phyloP scores from a whole-genome alignment of 2,888 invertebrate species.

The Microchrysa polita region DNA sequence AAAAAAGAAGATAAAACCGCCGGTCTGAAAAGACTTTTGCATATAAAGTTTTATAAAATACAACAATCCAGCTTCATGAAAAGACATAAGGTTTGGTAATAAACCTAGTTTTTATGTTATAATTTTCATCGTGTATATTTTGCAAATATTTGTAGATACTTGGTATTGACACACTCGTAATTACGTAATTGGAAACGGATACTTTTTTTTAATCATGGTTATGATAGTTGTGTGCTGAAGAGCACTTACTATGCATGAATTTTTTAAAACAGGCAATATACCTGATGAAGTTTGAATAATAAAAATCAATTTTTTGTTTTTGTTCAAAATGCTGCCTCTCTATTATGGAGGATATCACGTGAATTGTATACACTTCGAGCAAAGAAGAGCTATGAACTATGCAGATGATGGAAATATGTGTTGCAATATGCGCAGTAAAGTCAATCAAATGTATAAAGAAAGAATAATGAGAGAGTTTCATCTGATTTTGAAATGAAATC shows the following conservation, averaged over 20 bases:
- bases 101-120: too few relatives aligned
- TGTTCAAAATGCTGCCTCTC: neutral
- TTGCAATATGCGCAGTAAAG: neutral
- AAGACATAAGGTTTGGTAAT: too few relatives aligned
- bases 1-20: too few relatives aligned
- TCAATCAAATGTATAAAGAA: neutral
- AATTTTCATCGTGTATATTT: too few relatives aligned
- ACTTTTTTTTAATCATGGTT: conserved; percentile 26
- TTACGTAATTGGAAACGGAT: conserved; percentile 24
- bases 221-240: neutral
- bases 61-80: too few relatives aligned
- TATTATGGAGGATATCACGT: neutral
- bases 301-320: conserved; percentile 21
- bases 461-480: too few relatives aligned
- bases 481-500: too few relatives aligned
- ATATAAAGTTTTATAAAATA: too few relatives aligned
- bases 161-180: conserved; percentile 11
- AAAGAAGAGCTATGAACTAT: neutral
- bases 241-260: too few relatives aligned
- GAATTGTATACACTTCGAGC: neutral
- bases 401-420: too few relatives aligned
- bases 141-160: too few relatives aligned
- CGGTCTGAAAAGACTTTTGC: too few relatives aligned
- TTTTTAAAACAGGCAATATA: conserved; percentile 7
- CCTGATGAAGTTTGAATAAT: conserved; percentile 13